These are phyloP conservation scores for Istiophorus platypterus DNA, from an alignment of 2,113 vertebrate species.

Conservation along the genomic window DNA sequence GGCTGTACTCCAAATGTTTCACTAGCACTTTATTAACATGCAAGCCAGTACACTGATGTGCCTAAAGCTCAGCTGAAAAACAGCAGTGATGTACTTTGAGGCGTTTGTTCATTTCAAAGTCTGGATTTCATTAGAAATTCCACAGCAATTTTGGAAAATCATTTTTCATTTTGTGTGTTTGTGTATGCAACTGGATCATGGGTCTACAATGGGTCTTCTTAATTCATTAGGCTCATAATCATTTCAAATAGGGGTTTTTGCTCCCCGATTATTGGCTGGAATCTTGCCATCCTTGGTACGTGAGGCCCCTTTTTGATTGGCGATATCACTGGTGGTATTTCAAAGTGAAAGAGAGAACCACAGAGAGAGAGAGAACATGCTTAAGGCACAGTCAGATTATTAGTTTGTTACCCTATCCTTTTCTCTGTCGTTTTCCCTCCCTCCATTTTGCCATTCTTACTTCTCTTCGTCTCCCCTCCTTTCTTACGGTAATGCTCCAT, in stretches of 20 bases:
- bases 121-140: not conserved
- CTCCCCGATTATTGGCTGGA: slow-evolving; percentile 40
- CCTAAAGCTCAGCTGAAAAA: not conserved
- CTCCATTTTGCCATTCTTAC: slow-evolving; percentile 12
- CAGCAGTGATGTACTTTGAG: slow-evolving; percentile 4
- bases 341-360: slow-evolving; percentile 25
- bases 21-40: slow-evolving; percentile 1
- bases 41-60: not conserved
- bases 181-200: too few relatives aligned
- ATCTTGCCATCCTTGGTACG: slow-evolving; percentile 4
- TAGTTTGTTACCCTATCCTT: slow-evolving; percentile 31
- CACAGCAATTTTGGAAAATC: not conserved
- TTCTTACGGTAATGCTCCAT: slow-evolving; percentile 75
- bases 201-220: too few relatives aligned
- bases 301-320: slow-evolving; percentile 20
- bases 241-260: too few relatives aligned
- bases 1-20: slow-evolving; percentile 6
- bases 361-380: slow-evolving; percentile 11
- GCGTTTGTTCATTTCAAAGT: not conserved
- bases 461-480: slow-evolving; percentile 46
- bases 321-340: slow-evolving; percentile 13
- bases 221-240: slow-evolving; percentile 48
- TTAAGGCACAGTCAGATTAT: slow-evolving; percentile 38
- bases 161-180: slow-evolving; percentile 6
- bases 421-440: slow-evolving; percentile 8